Percentiles rank a stretch among this genome's conserved stretches.
Evolutionary conservation across 2,888 invertebrate species (phyloP).

Genomic region (Julus scandinavius): DNA sequence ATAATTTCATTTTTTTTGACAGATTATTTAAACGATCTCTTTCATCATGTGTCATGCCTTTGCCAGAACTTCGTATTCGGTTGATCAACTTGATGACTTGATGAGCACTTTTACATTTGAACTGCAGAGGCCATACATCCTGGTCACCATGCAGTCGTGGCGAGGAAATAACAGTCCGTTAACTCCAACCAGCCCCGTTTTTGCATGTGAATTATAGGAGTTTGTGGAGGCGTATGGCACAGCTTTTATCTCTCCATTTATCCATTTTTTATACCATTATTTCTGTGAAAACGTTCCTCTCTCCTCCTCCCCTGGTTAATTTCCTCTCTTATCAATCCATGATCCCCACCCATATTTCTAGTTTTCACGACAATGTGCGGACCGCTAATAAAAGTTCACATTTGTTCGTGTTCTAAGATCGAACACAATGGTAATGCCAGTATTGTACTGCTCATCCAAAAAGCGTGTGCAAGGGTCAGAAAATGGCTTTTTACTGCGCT

Average conservation of each 20-base stretch:
- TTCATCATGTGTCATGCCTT: background rate
- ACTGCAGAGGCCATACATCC: background rate
- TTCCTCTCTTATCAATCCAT: background rate
- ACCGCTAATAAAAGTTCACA: background rate
- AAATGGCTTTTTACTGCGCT: background rate
- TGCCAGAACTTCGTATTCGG: background rate
- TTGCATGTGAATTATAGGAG: conserved; percentile 10
- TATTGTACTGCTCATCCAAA: background rate
- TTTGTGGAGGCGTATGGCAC: background rate
- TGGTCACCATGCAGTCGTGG: background rate
- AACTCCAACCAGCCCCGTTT: background rate
- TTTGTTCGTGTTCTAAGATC: background rate
- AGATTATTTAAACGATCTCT: conserved; percentile 17
- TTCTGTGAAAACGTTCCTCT: background rate
- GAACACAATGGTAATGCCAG: background rate
- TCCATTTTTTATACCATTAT: background rate
- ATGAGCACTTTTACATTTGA: background rate
- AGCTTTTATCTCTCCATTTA: conserved; percentile 33
- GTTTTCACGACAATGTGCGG: background rate
- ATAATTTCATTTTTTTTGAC: background rate
- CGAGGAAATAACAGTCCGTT: conserved; percentile 15
- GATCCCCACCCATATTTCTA: background rate
- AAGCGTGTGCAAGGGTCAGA: background rate
- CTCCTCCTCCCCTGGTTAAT: background rate
- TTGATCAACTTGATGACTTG: background rate